Conservation (phyloP, 2,113 vertebrate species). For the Ginglymostoma cirratum region DNA sequence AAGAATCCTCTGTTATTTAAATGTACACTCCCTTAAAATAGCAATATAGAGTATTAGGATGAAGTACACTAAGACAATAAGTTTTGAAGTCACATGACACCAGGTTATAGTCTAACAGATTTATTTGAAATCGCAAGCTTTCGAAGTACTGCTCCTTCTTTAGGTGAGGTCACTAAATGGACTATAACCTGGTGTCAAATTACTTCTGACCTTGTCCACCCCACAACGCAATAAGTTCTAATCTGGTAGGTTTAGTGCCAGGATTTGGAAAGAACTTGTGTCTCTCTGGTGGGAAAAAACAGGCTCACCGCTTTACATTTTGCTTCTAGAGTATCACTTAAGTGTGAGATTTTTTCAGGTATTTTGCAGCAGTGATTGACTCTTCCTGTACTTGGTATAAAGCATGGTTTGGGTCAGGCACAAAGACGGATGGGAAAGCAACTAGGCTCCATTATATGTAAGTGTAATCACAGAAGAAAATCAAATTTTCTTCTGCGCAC, state of each 20-base stretch:
- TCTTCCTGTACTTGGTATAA: neutral
- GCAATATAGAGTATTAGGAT: neutral
- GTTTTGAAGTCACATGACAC: too few species aligned
- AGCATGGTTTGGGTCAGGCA: neutral
- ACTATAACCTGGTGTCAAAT: too few species aligned
- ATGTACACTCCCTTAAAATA: neutral
- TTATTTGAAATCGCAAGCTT: too few species aligned
- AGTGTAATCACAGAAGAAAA: neutral
- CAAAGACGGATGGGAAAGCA: neutral
- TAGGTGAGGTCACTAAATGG: too few species aligned
- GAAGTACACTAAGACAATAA: neutral
- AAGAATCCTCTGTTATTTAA: neutral
- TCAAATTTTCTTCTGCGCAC: neutral
- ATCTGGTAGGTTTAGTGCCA: neutral
- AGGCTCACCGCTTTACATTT: neutral
- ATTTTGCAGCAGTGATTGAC: neutral
- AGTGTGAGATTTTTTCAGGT: neutral
- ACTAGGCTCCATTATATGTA: neutral
- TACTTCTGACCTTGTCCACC: too few species aligned
- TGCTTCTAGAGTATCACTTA: neutral
- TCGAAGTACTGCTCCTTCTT: too few species aligned
- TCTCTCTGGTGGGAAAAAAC: neutral
- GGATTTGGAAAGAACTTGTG: neutral
- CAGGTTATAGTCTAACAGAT: too few species aligned
- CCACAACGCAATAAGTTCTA: neutral